Evolutionary conservation across 2,888 invertebrate species (phyloP).

Genomic region (Heliothis peltigera): DNA sequence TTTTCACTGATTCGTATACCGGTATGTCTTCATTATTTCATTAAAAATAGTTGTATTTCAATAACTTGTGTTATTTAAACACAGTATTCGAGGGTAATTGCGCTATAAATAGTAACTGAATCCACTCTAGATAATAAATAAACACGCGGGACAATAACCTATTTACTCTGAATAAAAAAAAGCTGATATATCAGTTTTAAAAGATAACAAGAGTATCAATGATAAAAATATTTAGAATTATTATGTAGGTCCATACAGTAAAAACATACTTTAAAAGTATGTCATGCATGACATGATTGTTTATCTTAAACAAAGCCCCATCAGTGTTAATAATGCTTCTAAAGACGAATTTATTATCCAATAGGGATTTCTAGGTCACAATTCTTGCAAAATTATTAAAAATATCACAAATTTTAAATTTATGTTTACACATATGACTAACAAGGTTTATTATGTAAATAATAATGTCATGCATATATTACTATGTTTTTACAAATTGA

Average conservation of each 20-base stretch:
- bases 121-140: conserved; percentile 65
- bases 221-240: conserved; percentile 20
- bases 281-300: not conserved
- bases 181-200: not conserved
- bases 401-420: not conserved
- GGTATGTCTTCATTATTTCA: conserved; percentile 21
- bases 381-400: not conserved
- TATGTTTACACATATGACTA: not conserved
- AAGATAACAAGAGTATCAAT: conserved; percentile 16
- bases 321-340: too few species aligned
- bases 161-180: conserved; percentile 40
- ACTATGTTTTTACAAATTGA: too few species aligned
- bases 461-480: not conserved
- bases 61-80: not conserved
- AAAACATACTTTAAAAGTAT: not conserved
- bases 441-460: conserved; percentile 1
- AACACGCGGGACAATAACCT: conserved; percentile 76
- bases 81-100: not conserved
- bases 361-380: not conserved
- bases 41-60: not conserved
- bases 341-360: not conserved
- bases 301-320: conserved; percentile 1
- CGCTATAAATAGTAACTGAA: conserved; percentile 61
- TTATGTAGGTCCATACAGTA: not conserved
- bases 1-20: conserved; percentile 28